phyloP scores from a whole-genome alignment of 1,140 invertebrate genomes.

The fruit fly (Drosophila melanogaster) region DNA sequence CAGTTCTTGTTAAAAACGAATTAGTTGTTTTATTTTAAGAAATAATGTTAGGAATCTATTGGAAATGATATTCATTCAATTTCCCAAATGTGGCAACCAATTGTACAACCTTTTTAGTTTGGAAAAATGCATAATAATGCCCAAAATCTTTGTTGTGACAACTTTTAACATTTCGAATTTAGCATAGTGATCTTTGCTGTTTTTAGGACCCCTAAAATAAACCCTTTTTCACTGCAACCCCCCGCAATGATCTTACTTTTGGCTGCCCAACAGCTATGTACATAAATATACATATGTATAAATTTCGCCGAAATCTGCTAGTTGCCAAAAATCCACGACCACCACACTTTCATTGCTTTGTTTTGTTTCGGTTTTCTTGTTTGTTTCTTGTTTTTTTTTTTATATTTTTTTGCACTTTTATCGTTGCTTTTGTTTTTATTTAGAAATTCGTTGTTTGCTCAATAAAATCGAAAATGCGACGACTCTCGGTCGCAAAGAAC shows the following conservation, averaged over 20 bases:
- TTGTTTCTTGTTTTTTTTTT: conserved; percentile 43
- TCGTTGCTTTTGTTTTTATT: conserved; percentile 82
- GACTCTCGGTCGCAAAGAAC: conserved; percentile 24
- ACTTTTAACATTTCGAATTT: too few species aligned
- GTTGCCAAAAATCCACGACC: background rate
- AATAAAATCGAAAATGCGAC: conserved; percentile 84
- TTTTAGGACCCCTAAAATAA: too few species aligned
- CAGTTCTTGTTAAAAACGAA: too few species aligned
- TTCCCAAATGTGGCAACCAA: too few species aligned
- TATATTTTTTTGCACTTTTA: conserved; percentile 60
- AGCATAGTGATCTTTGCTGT: too few species aligned
- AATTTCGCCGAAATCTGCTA: conserved; percentile 9
- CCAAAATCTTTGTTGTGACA: too few species aligned
- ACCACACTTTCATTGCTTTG: background rate
- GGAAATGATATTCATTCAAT: too few species aligned
- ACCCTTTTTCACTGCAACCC: conserved; percentile 3
- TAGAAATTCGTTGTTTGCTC: conserved; percentile 84
- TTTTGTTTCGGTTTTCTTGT: conserved; percentile 19
- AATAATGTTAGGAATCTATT: too few species aligned
- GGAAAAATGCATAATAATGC: too few species aligned
- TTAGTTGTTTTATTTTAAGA: too few species aligned
- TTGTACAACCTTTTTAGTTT: too few species aligned
- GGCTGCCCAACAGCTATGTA: background rate
- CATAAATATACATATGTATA: conserved; percentile 11
- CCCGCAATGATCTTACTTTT: conserved; percentile 2